phyloP scores from a whole-genome alignment of 2,113 vertebrate genomes.

The Thalassarche chlororhynchos region DNA sequence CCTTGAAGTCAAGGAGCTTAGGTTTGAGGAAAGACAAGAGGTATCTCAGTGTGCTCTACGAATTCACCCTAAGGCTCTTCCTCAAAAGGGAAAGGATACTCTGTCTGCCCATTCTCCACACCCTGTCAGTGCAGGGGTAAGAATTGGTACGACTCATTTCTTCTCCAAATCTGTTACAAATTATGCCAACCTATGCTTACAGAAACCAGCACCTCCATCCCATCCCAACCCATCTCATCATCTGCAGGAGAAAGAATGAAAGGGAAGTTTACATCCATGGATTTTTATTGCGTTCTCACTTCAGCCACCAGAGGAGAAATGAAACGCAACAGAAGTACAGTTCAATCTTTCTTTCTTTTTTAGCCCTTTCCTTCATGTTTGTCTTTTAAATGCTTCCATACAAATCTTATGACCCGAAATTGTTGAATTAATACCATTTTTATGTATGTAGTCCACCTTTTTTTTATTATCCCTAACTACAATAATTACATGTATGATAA shows the following conservation, averaged over 20 bases:
- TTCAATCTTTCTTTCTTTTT: not conserved
- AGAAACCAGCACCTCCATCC: not conserved
- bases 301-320: not conserved
- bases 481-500: not conserved
- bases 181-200: not conserved
- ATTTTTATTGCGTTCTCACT: not conserved
- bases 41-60: not conserved
- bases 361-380: not conserved
- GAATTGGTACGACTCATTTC: fast-evolving
- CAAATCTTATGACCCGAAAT: not conserved
- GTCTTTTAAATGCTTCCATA: not conserved
- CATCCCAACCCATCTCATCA: not conserved
- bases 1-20: not conserved
- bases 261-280: not conserved
- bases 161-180: not conserved
- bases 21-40: not conserved
- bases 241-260: not conserved
- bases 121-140: not conserved
- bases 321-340: not conserved
- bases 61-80: not conserved
- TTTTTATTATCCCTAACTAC: not conserved
- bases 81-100: not conserved
- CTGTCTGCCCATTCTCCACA: not conserved
- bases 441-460: not conserved
- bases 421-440: not conserved